Evolutionary conservation across 2,113 vertebrate species (phyloP), one percentile per base, ranked within the genome.

Genomic region (Pangasianodon hypophthalmus): DNA sequence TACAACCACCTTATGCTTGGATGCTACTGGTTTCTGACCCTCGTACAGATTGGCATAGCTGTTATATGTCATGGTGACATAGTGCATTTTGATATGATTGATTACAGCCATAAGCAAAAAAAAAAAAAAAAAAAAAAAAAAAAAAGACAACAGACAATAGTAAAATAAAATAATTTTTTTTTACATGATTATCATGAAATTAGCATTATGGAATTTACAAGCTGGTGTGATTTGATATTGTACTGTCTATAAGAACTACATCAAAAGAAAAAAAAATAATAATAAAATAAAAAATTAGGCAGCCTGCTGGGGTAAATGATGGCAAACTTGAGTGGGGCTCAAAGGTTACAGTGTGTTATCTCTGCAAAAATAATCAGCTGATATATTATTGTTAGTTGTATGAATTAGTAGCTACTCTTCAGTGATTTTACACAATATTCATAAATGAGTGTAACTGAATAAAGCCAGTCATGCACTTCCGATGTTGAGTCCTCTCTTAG

Each of bases 1-100:
- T 96, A 95, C 93, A 94, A 96, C 96, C 95, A 95, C 95, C 95
- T 95, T 95, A 95, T 94, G 95, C 90, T 92, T 84, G 82, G 58
- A 88, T 88, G 87, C 62, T 64, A 91, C 86, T 84, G 85, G 88
- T 71, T 90, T 92, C 73, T 92, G 90, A 92, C 90, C 86, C 90
- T 90, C 84, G 60, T 89, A 94, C 92, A 90, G 84, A 91, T 93
- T 91, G 90, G 92, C 92, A 92, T 91, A 91, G 89, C 83, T 93
- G 80, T 91, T 92, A 71, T 93, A 90, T 93, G 93, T 94, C 93
- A 93, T 87, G 93, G 88, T 93, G 91, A 93, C 92, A 92, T 91
- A 92, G 95, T 95, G 95, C 94, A 94, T 94, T 95, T 85, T 86
- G 88, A 95, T 94, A 93, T 94, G 92, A 96, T 95, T 94, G 93